Evolutionary conservation across 2,888 invertebrate species (phyloP), one percentile per base, ranked within the genome.

Genomic region (Amorpha juglandis): DNA sequence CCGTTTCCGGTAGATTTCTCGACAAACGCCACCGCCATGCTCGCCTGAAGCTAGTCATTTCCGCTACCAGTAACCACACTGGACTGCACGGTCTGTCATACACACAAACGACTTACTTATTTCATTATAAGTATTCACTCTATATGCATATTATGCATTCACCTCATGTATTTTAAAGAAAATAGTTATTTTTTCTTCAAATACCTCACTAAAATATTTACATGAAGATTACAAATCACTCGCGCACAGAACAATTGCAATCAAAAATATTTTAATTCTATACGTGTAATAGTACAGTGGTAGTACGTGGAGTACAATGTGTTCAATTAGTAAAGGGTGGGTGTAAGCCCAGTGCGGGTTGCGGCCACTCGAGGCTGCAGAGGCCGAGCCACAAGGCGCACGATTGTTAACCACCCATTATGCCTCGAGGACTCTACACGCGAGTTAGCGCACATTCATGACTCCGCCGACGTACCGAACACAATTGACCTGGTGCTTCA

Each of bases 361-460:
- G 55, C 58, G 66, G 69, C 1, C 75, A 73, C 76, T 75, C 69
- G 74, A 75, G 73, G 67, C 68, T 51, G 52, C 52, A 64, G 66
- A 64, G 69, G 69, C 67, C 70, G 68, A 71, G 72, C 75, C 75
- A 75, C 82, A 81, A 84, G 84, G 80, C 80, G 74, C 63, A 74
- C 74, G 81, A 83, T 86, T 84, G 89, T 88, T 87, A 87, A 85
- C 84, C 81, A 81, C 72, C 88, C 82, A 88, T 89, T 90, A 88
- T 82, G 69, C 69, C 67, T 79, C 75, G 70, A 89, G 88, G 50
- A 78, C 79, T 62, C 84, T 85, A 75, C 76, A 79, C 68, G 35
- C 68, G 68, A 71, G 72, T 71, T 75, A 71, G 72, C 70, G 68
- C 73, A 78, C 82, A 83, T 81, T 80, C 81, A 79, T 66, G 70